Conservation (phyloP, 2,888 invertebrate species). For the Taphrorychus bicolor region DNA sequence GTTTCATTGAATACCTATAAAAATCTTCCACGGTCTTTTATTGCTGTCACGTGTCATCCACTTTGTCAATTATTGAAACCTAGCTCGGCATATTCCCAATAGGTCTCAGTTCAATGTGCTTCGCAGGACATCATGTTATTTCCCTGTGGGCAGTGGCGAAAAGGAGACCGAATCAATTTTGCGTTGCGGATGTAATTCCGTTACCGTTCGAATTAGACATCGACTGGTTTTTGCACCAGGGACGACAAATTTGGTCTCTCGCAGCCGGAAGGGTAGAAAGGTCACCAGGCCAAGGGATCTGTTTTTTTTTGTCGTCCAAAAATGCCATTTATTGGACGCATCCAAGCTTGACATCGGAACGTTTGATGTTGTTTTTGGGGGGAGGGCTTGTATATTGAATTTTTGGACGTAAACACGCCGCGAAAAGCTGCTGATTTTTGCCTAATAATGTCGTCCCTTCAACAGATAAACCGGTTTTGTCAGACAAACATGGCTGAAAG, state of each 20-base stretch:
- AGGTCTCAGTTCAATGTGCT: constrained; percentile 52
- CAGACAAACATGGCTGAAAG: constrained; percentile 17
- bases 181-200: constrained; percentile 40
- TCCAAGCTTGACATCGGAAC: neutral
- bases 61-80: constrained; percentile 53
- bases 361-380: neutral
- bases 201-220: constrained; percentile 39
- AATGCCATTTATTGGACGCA: neutral
- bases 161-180: constrained; percentile 40
- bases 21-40: neutral
- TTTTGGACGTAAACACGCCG: neutral
- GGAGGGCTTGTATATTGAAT: neutral
- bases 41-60: constrained; percentile 44
- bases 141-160: constrained; percentile 49
- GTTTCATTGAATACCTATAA: no score
- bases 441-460: constrained; percentile 5
- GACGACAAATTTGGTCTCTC: constrained; percentile 16
- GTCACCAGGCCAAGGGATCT: constrained; percentile 2
- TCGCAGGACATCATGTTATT: constrained; percentile 56
- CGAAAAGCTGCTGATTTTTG: neutral
- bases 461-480: constrained; percentile 12
- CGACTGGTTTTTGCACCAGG: constrained; percentile 25
- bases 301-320: neutral
- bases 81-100: constrained; percentile 47
- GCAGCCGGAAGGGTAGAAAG: neutral